Base-by-base conservation (phyloP, 2,888 invertebrate species). In the Tetanocera ferruginea region DNA sequence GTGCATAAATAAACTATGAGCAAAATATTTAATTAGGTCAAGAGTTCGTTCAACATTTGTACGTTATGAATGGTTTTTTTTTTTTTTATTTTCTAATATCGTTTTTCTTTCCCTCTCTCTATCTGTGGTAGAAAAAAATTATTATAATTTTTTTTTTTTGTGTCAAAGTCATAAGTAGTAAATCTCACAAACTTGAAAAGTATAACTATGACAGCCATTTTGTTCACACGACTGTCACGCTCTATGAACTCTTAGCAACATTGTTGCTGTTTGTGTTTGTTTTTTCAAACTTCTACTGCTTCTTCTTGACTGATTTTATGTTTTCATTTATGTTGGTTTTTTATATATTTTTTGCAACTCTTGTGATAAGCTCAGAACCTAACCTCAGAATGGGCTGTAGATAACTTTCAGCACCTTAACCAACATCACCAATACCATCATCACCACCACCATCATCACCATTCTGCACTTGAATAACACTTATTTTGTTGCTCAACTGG, bases 11-110 rank as follows among this genome's bases (percentile, higher is more conserved):
- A 55, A 55, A 55, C 19, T 55, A 19, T 55, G 55, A 55, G 55
- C 19, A 70, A 71, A 6, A n/a, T 52, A 55, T 72, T 73, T 73
- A 73, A 73, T 62, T 60, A 62, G 73, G 73, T 73, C 73, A 73
- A 73, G 62, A 73, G 49, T 73, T 73, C 62, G 73, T 60, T 49
- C 49, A 43, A 55, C 55, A 23, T 19, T 23, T 55, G 5, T 55
- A 23, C 23, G n/a, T 55, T 55, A 19, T 5, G n/a, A 55, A 55
- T 64, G 28, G 17, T 11, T 64, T 31, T 64, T 23, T 25, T 11
- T 60, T 11, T 25, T 2, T 14, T 28, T 28, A 0, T 28, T 11
- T 25, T 19, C 52, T 52, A 3, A 14, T n/a, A 2, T n/a, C 4
- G 52, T 52, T n/a, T 52, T n/a, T 3, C 52, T 52, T 3, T 4